Evolutionary conservation across 1,140 invertebrate species (phyloP), one percentile per base, ranked within the genome.

Genomic region (Rhyacophila brunnea): DNA sequence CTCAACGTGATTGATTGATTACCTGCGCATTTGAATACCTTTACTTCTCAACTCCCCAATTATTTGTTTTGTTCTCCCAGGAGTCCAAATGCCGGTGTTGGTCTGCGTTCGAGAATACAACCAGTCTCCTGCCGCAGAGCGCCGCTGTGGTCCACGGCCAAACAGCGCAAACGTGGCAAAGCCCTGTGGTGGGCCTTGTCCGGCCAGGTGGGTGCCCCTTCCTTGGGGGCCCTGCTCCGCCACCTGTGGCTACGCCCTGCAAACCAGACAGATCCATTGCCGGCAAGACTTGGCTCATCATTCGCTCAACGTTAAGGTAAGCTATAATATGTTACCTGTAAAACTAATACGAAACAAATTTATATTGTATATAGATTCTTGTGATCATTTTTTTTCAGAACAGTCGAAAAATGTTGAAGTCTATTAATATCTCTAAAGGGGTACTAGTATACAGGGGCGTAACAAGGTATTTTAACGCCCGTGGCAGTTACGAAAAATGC

Each of bases 141-240:
- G 60, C 9, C 55, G 60, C 32, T 65, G 64, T 49, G 59, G 59
- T 0, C 38, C 38, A 9, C 42, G 44, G 28, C 59, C 59, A 11
- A 2, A 48, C 13, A 2, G 51, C 10, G 48, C 36, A 14, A 19
- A 13, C 17, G 38, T 19, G 14, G n/a, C 15, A 2, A 63, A 74
- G 17, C 73, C 75, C 52, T 75, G 74, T 6, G 65, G 66, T 0
- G 68, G 60, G 3, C 71, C 75, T 0, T 79, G 77, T 49, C 71
- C 75, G 9, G 74, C 77, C 5, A 67, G 75, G 2, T 79, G 75
- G 77, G 68, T 73, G 43, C 69, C 75, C 0, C 70, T 71, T 15
- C 69, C 75, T 10, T 79, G 77, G 77, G 73, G 75, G n/a, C 69
- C 75, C 1, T 79, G 77, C 47, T 74, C 75, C 3, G 71, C 74